Evolutionary conservation across 2,113 vertebrate species (phyloP), one percentile per base, ranked within the genome.

Genomic region (Rousettus leschenaultii): DNA sequence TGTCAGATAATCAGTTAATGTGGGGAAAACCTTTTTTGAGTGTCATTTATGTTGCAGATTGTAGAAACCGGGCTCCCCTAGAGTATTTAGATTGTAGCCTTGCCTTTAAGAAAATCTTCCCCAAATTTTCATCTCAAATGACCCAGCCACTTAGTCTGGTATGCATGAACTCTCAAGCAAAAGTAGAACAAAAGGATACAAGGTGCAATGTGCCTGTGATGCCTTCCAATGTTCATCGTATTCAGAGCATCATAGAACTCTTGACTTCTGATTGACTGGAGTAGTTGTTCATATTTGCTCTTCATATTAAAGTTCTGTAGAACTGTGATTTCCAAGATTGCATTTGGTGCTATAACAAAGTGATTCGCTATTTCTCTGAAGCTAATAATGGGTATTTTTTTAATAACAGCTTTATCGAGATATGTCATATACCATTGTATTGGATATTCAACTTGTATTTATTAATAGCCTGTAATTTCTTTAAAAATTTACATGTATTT

Each of bases 71-170:
- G 19, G 5, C 65, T 86, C 51, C 51, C 4, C 0, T 28, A 24
- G 66, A 48, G 13, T 61, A 51, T 85, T 71, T 70, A 80, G 43
- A 30, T 74, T 30, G 9, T 91, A 70, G 43, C 40, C 57, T 79
- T 68, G n/a, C 28, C 35, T 89, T 95, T 13, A 77, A 73, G 59
- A 86, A 89, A 74, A 70, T 85, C 66, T 57, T 73, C 40, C 40
- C 33, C 14, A 43, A 38, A 40, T 71, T 51, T 33, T 53, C 53
- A 8, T 79, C 53, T 94, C 78, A 92, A 33, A 38, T 85, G 35
- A 83, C 18, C 6, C 7, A 86, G 26, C 33, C 7, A 19, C 24
- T 78, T 95, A 48, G 13, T 28, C 45, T 89, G 83, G 51, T 45
- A 19, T 7, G 7, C 30, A 5, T 55, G 28, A 90, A 43, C 14